A percentile compares a stretch with the other conserved stretches of the same genome.
Evolutionary conservation across 2,888 invertebrate species (phyloP).

Genomic region (Syrphus vitripennis): DNA sequence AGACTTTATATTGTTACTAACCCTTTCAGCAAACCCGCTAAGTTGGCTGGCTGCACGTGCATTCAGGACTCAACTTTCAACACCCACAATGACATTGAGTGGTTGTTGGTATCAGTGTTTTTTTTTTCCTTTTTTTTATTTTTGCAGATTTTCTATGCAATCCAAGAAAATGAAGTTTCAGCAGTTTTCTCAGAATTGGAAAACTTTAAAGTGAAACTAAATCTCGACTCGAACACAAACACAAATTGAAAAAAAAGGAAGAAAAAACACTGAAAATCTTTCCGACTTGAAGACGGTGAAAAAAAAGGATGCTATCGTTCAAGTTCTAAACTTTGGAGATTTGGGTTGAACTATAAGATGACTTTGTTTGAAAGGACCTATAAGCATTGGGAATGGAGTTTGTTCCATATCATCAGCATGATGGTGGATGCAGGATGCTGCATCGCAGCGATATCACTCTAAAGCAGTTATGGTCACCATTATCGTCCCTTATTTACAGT

Average conservation of each 20-base stretch:
- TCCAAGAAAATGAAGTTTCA: slow-evolving; percentile 64
- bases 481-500: slow-evolving; percentile 46
- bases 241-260: slow-evolving; percentile 1
- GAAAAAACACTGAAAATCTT: slow-evolving; percentile 20
- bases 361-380: slow-evolving; percentile 20
- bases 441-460: slow-evolving; percentile 35
- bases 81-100: slow-evolving; percentile 61
- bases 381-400: neutral
- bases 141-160: slow-evolving; percentile 10
- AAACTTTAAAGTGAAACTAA: slow-evolving; percentile 71
- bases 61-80: slow-evolving; percentile 4
- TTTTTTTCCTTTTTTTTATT: neutral
- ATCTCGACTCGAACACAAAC: slow-evolving; percentile 49
- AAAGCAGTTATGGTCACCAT: slow-evolving; percentile 59
- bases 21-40: slow-evolving; percentile 22
- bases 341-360: slow-evolving; percentile 35
- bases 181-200: slow-evolving; percentile 65
- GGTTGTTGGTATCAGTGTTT: slow-evolving; percentile 22
- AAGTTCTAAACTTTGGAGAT: slow-evolving; percentile 40
- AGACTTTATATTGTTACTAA: slow-evolving; percentile 43
- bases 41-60: neutral
- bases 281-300: neutral
- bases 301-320: slow-evolving; percentile 13
- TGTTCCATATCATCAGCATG: slow-evolving; percentile 16
- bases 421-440: slow-evolving; percentile 18